A percentile compares a stretch with the other conserved stretches of the same genome.
Evolutionary conservation across 2,797 vertebrate genomes (phyloP).

Genomic region (Phrynocephalus forsythii): DNA sequence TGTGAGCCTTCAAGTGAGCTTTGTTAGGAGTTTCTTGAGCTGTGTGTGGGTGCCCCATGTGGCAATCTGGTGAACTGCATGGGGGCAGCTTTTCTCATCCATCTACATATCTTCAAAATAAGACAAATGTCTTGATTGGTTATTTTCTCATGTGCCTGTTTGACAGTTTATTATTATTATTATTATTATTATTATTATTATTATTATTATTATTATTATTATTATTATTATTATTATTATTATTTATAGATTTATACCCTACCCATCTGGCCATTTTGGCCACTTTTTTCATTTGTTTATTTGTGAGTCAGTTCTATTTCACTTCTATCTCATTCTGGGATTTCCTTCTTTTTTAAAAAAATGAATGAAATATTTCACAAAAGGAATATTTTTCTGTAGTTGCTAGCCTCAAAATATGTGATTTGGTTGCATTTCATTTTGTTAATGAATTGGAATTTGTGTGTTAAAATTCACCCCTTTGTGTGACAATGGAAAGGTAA

Average conservation of each 20-base stretch:
- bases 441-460: too few relatives aligned
- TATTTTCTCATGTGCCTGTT: slow-evolving; percentile 39
- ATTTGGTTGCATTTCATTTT: background rate
- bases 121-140: background rate
- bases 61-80: background rate
- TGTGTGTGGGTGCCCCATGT: background rate
- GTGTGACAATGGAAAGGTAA: background rate
- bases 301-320: background rate
- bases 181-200: too few relatives aligned
- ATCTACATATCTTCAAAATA: background rate
- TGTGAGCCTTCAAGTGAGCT: background rate
- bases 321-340: background rate
- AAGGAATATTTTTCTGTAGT: too few relatives aligned
- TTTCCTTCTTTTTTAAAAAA: background rate
- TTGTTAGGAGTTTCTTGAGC: background rate
- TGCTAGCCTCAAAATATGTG: background rate
- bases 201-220: too few relatives aligned
- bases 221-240: too few relatives aligned
- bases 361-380: background rate
- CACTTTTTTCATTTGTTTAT: too few relatives aligned
- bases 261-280: too few relatives aligned
- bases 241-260: too few relatives aligned
- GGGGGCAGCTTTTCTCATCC: background rate
- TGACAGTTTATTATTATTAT: too few relatives aligned
- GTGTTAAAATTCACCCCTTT: background rate